Base-by-base conservation (phyloP, 2,113 vertebrate species). In the Pedetes capensis region DNA sequence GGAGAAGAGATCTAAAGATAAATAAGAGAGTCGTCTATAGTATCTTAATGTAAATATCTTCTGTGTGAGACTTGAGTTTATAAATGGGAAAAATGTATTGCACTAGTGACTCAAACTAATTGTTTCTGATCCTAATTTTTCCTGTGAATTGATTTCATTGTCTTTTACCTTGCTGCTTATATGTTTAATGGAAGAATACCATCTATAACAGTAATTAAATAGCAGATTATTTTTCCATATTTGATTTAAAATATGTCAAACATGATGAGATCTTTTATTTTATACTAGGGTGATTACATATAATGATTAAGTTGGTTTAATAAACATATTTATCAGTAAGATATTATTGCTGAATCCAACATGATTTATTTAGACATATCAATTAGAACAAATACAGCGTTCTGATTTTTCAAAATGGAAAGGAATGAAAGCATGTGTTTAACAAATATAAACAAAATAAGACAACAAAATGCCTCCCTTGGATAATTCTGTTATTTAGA, bases 181-280 rank as follows among this genome's bases (percentile, higher is more conserved):
- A 93, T 91, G 27, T 93, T 88, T 97, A 95, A 93, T 85, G 61
- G 86, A 75, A 89, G 32, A 74, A 69, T 92, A 84, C 64, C 44
- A 74, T 74, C 42, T 83, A 82, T 88, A 88, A 37, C 59, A 83
- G 59, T 87, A 59, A 84, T 93, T 84, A 94, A 75, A 51, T 91
- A 66, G 44, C 82, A 93, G 22, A 57, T 93, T 59, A 29, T 44
- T 69, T 84, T 89, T 61, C 27, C 83, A 91, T 74, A 91, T 66
- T 96, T 95, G 63, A 83, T 82, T 94, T 89, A 12, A 83, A 89
- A 96, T 92, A 23, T 89, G 63, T 94, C 32, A 16, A 93, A 59
- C 32, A 34, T 6, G 9, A 25, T 64, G 39, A 82, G 29, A 68
- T 74, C 22, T 42, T 93, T 79, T 85, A 47, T n/a, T 47, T 96